A percentile compares a stretch with the other conserved stretches of the same genome.
Conservation (phyloP, 1,140 invertebrate species). For the Drosophila bocki region DNA sequence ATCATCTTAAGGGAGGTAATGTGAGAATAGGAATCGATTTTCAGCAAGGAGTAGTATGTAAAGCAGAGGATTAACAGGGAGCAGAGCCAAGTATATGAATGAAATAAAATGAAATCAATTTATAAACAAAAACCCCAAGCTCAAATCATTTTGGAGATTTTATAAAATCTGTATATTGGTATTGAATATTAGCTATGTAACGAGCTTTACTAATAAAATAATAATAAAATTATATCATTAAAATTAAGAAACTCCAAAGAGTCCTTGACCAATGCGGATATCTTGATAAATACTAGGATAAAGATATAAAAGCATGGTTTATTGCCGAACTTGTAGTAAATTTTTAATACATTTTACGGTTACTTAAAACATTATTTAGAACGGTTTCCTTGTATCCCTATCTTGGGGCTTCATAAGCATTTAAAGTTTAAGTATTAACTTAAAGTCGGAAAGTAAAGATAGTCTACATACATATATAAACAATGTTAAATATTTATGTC, state of each 20-base stretch:
- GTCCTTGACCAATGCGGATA: background rate
- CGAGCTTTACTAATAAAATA: background rate
- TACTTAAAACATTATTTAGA: background rate
- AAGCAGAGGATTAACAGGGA: background rate
- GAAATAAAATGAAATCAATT: too few species aligned
- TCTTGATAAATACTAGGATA: background rate
- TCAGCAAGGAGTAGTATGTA: background rate
- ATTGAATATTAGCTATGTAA: background rate
- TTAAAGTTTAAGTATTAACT: background rate
- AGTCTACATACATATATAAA: too few species aligned
- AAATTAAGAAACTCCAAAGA: background rate
- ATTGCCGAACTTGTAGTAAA: background rate
- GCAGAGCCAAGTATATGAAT: too few species aligned
- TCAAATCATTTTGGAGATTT: background rate
- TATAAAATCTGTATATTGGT: background rate
- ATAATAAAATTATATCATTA: background rate
- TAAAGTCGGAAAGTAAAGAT: background rate
- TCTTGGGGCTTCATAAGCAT: background rate
- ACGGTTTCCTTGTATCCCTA: background rate
- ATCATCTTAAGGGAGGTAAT: background rate
- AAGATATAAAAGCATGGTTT: too few species aligned
- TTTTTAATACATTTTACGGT: too few species aligned
- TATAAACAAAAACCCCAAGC: too few species aligned
- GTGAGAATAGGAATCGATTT: background rate
- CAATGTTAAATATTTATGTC: background rate